Percentiles rank a stretch among this genome's conserved stretches.
phyloP scores from a whole-genome alignment of 2,797 vertebrate genomes.

The Syngnathus acus region DNA sequence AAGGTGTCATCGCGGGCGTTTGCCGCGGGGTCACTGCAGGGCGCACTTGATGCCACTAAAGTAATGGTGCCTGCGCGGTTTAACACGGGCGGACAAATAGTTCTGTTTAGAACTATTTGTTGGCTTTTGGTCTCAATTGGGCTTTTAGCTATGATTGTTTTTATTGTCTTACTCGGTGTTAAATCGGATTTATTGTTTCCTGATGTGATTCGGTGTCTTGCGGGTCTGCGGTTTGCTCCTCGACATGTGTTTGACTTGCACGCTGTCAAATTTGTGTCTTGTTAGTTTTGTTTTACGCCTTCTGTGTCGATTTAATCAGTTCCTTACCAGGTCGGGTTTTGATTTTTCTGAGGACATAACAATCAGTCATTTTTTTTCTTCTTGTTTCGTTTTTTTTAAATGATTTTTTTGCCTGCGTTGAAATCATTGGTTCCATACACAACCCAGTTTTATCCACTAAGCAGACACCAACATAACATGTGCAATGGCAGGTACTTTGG shows the following conservation, averaged over 20 bases:
- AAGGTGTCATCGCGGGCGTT: conserved; percentile 44
- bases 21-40: not conserved
- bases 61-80: not conserved
- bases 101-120: not conserved
- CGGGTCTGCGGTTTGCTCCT: not conserved
- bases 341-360: not conserved
- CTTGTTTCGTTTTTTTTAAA: not conserved
- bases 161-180: not conserved
- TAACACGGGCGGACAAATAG: not conserved
- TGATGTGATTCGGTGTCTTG: not conserved
- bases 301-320: not conserved
- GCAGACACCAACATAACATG: not conserved
- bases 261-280: not conserved
- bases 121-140: not conserved
- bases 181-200: conserved; percentile 1
- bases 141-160: not conserved
- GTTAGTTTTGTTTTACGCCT: not conserved
- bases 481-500: not conserved
- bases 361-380: not conserved
- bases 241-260: not conserved
- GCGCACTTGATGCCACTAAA: conserved; percentile 26
- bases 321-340: not conserved
- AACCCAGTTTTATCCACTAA: not conserved
- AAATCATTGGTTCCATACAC: not conserved
- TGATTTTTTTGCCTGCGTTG: not conserved